Base-by-base conservation (phyloP, 2,888 invertebrate species). In the Bursaphelenchus okinawaensis region DNA sequence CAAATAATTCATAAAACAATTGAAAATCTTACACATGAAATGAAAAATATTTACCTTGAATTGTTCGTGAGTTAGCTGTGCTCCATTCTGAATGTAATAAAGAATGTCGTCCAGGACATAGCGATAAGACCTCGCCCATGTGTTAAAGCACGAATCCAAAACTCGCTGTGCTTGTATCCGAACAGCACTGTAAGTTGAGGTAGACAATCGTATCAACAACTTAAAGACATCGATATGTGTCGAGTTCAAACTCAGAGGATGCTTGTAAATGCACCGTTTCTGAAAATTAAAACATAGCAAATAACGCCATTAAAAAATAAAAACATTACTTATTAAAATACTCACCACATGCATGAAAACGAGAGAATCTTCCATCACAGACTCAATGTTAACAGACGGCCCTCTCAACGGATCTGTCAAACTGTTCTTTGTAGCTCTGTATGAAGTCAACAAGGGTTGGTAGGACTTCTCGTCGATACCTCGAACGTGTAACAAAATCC, bases 61-160 rank as follows among this genome's bases (percentile, higher is more conserved):
- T 69, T 87, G 86, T 76, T 90, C 89, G 79, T 90, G 89, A 73
- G 87, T 83, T 52, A 86, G 84, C 50, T 86, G 86, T 0, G 87
- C 86, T 79, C 88, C 89, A 55, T 83, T 80, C 31, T 77, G 75
- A 22, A 87, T 75, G 22, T 88, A 84, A 22, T 85, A 81, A 12
- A 91, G 84, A 29, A 90, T 85, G 55, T 87, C 87, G 0, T 90
- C 88, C 0, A 89, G 83, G 0, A 92, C 80, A 4, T 88, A 84
- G 4, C 87, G 87, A 83, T 89, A 90, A 0, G 90, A 89, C 82
- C 88, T 89, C 0, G 89, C 87, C 87, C 24, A 73, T 28, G 55
- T 55, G 19, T 31, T 27, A 27, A 69, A 72, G 4, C 52, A 62
- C 8, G 63, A 9, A 8, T 69, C 69, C 22, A 69, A 31, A n/a